phyloP scores from a whole-genome alignment of 1,140 invertebrate genomes.

The Maniola jurtina region DNA sequence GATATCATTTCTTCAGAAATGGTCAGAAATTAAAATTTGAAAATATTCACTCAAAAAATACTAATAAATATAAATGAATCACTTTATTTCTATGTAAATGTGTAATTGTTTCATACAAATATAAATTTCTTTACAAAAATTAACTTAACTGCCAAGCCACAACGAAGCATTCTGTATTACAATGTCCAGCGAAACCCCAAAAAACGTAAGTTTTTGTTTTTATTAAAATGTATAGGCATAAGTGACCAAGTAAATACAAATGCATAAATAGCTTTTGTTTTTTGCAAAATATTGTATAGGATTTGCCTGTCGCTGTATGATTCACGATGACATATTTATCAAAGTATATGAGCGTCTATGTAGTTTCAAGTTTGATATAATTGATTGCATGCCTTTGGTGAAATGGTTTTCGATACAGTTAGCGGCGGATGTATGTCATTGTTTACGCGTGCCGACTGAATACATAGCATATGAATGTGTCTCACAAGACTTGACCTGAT shows the following conservation, averaged over 20 bases:
- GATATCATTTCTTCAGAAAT: too few species aligned
- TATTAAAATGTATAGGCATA: constrained; percentile 12
- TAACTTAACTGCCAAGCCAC: background rate
- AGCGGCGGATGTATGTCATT: constrained; percentile 57
- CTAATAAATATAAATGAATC: too few species aligned
- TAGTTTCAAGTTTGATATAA: background rate
- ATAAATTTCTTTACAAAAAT: too few species aligned
- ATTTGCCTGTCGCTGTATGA: background rate
- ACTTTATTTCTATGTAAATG: too few species aligned
- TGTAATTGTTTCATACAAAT: too few species aligned
- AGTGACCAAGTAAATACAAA: too few species aligned
- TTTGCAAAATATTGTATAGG: background rate
- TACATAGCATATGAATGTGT: constrained; percentile 43
- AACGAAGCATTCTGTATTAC: background rate
- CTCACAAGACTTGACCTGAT: constrained; percentile 3
- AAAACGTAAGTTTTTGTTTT: constrained; percentile 49
- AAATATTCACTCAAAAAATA: too few species aligned
- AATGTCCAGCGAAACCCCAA: constrained; percentile 52
- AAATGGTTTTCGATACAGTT: constrained; percentile 58
- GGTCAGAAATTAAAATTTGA: too few species aligned
- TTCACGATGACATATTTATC: constrained; percentile 22
- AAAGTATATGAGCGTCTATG: constrained; percentile 1
- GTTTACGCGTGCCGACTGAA: constrained; percentile 49
- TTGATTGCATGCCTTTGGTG: constrained; percentile 35
- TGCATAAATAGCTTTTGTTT: background rate